Conservation (phyloP, 2,113 vertebrate species). For the Pitta sordida region DNA sequence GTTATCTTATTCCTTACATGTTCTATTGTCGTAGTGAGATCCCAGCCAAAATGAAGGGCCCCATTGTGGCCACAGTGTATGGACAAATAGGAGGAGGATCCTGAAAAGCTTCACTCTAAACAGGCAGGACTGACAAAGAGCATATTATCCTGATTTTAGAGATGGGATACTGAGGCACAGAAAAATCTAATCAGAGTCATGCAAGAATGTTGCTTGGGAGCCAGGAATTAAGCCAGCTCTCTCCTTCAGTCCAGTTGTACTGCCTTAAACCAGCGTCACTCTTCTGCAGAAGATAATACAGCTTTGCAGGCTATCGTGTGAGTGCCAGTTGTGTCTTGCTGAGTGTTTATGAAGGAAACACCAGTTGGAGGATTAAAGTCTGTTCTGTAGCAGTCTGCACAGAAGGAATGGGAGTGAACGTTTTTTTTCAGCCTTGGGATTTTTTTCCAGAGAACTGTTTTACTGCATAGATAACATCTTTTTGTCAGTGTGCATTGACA, state of each 20-base stretch:
- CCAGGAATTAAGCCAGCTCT: slow-evolving; percentile 22
- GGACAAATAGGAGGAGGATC: slow-evolving; percentile 39
- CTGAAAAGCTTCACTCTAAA: slow-evolving; percentile 48
- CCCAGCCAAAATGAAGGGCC: slow-evolving; percentile 35
- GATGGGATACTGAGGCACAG: slow-evolving; percentile 59
- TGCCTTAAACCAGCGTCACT: not conserved
- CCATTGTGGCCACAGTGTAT: slow-evolving; percentile 17
- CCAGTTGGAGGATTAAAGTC: slow-evolving; percentile 10
- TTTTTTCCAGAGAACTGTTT: not conserved
- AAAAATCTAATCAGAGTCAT: slow-evolving; percentile 42
- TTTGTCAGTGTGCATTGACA: not conserved
- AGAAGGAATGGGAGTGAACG: not conserved
- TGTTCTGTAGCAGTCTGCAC: not conserved
- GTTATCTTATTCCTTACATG: not conserved
- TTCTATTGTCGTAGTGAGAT: not conserved
- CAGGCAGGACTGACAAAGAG: slow-evolving; percentile 42
- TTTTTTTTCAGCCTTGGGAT: not conserved
- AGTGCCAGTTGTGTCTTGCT: slow-evolving; percentile 35
- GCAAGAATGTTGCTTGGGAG: slow-evolving; percentile 23
- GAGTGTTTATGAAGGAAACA: slow-evolving; percentile 21
- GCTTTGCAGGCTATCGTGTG: not conserved
- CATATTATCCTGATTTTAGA: slow-evolving; percentile 56
- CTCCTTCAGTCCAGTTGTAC: not conserved
- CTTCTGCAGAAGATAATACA: slow-evolving; percentile 9
- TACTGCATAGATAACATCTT: not conserved